These are phyloP conservation scores for Patella depressa DNA, from an alignment of 2,888 invertebrate species.

Conservation along the genomic window DNA sequence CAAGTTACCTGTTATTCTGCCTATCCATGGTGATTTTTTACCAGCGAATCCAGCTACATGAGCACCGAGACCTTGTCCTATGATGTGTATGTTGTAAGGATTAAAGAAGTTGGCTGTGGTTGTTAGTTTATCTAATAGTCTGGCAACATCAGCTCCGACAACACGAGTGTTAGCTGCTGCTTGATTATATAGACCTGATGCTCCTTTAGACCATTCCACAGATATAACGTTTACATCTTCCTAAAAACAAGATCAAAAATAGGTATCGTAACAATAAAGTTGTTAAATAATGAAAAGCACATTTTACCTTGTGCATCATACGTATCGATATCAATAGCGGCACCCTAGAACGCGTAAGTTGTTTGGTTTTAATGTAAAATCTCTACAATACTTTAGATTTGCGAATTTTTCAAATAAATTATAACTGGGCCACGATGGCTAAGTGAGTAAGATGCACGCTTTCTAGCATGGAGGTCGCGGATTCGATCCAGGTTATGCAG, in stretches of 20 bases:
- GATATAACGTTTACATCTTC: slow-evolving; percentile 2
- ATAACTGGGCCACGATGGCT: too few species aligned
- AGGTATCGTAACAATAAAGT: too few species aligned
- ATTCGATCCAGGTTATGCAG: too few species aligned
- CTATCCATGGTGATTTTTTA: slow-evolving; percentile 3
- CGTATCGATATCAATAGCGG: too few species aligned
- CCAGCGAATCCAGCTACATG: slow-evolving; percentile 3
- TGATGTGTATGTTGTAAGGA: not conserved
- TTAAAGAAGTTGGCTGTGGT: not conserved
- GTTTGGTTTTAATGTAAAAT: too few species aligned
- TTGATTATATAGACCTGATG: not conserved
- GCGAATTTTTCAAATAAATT: too few species aligned
- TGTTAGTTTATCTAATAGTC: not conserved
- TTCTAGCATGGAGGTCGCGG: too few species aligned
- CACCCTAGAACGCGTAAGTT: too few species aligned
- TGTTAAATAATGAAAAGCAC: too few species aligned
- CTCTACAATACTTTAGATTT: too few species aligned
- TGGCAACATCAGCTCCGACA: not conserved
- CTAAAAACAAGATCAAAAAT: not conserved
- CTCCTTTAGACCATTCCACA: slow-evolving; percentile 7
- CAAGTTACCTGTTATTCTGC: not conserved
- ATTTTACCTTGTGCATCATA: too few species aligned
- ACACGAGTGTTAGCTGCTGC: not conserved
- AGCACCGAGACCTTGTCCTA: not conserved
- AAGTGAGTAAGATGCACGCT: too few species aligned